These are phyloP conservation scores for Meteorus cinctellus DNA, from an alignment of 2,888 invertebrate genomes.

Conservation along the genomic window DNA sequence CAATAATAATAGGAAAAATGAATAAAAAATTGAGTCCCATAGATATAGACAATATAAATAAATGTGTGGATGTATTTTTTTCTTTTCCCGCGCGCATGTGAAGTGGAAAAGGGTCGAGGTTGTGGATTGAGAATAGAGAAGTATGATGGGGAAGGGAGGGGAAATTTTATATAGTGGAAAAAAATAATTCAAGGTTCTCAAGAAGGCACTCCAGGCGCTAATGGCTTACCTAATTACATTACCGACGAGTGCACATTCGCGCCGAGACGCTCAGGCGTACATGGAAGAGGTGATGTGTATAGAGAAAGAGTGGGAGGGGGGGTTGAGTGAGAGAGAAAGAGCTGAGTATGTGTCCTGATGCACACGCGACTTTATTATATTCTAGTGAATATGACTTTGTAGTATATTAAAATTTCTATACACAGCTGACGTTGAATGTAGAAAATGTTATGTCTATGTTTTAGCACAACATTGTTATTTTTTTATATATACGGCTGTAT, in stretches of 20 bases:
- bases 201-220: conserved; percentile 48
- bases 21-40: background rate
- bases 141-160: conserved; percentile 10
- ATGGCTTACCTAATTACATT: conserved; percentile 53
- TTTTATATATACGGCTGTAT: background rate
- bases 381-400: background rate
- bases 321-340: background rate
- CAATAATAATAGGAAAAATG: conserved; percentile 10
- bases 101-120: conserved; percentile 38
- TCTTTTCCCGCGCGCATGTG: conserved; percentile 23
- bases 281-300: background rate
- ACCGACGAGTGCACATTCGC: conserved; percentile 41
- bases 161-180: conserved; percentile 32
- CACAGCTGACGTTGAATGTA: background rate
- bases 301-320: conserved; percentile 5
- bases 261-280: conserved; percentile 24
- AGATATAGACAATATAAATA: background rate
- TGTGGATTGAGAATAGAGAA: conserved; percentile 23
- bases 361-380: background rate
- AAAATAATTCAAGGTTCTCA: conserved; percentile 53
- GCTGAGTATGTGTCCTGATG: background rate
- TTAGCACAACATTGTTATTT: background rate
- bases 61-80: background rate
- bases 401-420: conserved; percentile 1
- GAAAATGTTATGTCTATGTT: background rate